Evolutionary conservation across 2,113 vertebrate species (phyloP).

Genomic region (Gallinago media): DNA sequence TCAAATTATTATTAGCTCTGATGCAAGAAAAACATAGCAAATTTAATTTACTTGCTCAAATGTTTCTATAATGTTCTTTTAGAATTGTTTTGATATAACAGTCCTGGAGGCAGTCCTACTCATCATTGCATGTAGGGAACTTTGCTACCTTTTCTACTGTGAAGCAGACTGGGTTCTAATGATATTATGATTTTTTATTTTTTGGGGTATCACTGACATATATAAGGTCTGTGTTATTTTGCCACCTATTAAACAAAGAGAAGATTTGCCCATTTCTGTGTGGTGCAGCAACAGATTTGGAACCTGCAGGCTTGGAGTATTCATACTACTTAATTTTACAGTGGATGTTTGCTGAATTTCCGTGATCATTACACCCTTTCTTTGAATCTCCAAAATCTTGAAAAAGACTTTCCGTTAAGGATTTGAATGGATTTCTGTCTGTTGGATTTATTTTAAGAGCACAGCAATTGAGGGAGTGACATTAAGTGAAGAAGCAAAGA

Average conservation of each 20-base stretch:
- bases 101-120: neutral
- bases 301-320: neutral
- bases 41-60: neutral
- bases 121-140: neutral
- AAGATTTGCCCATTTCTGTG: neutral
- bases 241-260: neutral
- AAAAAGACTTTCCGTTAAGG: neutral
- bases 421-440: neutral
- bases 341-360: neutral
- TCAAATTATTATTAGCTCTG: neutral
- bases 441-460: constrained; percentile 24
- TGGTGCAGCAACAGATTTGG: neutral
- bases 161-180: neutral
- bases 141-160: neutral
- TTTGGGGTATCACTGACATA: neutral
- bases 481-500: neutral
- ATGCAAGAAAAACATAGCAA: neutral
- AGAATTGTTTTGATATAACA: neutral
- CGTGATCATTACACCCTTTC: neutral
- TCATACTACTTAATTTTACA: neutral
- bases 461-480: neutral
- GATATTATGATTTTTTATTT: neutral
- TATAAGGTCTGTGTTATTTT: neutral
- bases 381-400: neutral
- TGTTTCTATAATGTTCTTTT: neutral